A percentile compares a stretch with the other conserved stretches of the same genome.
Conservation (phyloP, 2,888 invertebrate genomes). For the Molanna angustata region DNA sequence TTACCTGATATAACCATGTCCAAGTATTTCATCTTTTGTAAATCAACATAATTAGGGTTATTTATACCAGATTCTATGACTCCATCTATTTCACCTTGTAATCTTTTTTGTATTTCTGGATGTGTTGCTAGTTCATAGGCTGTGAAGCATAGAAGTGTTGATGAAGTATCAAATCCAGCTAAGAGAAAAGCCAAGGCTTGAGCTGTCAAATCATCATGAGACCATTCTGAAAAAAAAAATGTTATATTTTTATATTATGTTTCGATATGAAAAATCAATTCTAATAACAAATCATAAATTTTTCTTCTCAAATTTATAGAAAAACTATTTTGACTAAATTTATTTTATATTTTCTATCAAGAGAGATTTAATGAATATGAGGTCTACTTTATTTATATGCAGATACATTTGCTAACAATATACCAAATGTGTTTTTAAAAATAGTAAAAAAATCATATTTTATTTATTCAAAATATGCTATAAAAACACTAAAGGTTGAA, state of each 20-base stretch:
- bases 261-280: background rate
- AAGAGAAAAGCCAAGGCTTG: constrained; percentile 51
- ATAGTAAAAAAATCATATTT: too few relatives aligned
- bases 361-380: too few relatives aligned
- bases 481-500: too few relatives aligned
- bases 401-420: too few relatives aligned
- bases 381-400: too few relatives aligned
- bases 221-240: constrained; percentile 42
- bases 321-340: too few relatives aligned
- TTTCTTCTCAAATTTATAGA: too few relatives aligned
- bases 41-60: constrained; percentile 42
- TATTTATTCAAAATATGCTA: too few relatives aligned
- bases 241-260: background rate
- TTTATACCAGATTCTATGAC: constrained; percentile 31
- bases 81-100: constrained; percentile 39
- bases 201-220: constrained; percentile 42
- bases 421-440: too few relatives aligned
- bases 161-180: constrained; percentile 50
- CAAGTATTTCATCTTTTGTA: constrained; percentile 48
- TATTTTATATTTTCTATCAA: too few relatives aligned
- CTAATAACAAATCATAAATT: too few relatives aligned
- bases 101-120: constrained; percentile 44
- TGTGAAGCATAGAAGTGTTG: constrained; percentile 42
- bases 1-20: constrained; percentile 44
- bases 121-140: constrained; percentile 48